Evolutionary conservation across 2,888 invertebrate species (phyloP).

Genomic region (Agrotis puta): DNA sequence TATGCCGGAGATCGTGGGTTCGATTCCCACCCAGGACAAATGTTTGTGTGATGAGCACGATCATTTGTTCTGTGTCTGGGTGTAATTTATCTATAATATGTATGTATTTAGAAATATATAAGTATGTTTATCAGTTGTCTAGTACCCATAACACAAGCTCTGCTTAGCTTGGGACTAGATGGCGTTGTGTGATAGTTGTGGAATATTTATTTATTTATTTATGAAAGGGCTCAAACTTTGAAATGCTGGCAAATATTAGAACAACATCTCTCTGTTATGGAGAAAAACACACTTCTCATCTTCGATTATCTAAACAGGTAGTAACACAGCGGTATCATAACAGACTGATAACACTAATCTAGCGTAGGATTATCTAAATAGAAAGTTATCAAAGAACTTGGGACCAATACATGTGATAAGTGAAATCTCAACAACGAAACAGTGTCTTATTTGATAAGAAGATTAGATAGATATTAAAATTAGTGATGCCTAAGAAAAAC

Average conservation of each 20-base stretch:
- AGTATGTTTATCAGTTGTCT: too few relatives aligned
- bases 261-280: constrained; percentile 4
- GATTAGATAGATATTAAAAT: constrained; percentile 8
- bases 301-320: constrained; percentile 47
- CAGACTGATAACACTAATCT: constrained; percentile 56
- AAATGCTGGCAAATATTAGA: constrained; percentile 28
- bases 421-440: constrained; percentile 15
- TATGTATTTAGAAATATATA: too few relatives aligned
- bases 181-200: too few relatives aligned
- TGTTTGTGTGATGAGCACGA: too few relatives aligned
- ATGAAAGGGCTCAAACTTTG: constrained; percentile 4
- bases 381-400: constrained; percentile 42
- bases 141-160: too few relatives aligned
- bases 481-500: constrained; percentile 54
- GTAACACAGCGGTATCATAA: constrained; percentile 45
- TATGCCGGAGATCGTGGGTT: too few relatives aligned
- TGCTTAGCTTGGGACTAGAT: too few relatives aligned
- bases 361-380: constrained; percentile 27
- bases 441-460: constrained; percentile 45
- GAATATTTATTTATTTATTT: too few relatives aligned
- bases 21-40: too few relatives aligned
- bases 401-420: constrained; percentile 51
- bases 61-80: too few relatives aligned
- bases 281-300: constrained; percentile 25
- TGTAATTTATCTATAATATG: too few relatives aligned